Percentiles rank a stretch among this genome's conserved stretches.
phyloP scores from a whole-genome alignment of 2,113 vertebrate genomes.

The Heterotilapia buettikoferi region DNA sequence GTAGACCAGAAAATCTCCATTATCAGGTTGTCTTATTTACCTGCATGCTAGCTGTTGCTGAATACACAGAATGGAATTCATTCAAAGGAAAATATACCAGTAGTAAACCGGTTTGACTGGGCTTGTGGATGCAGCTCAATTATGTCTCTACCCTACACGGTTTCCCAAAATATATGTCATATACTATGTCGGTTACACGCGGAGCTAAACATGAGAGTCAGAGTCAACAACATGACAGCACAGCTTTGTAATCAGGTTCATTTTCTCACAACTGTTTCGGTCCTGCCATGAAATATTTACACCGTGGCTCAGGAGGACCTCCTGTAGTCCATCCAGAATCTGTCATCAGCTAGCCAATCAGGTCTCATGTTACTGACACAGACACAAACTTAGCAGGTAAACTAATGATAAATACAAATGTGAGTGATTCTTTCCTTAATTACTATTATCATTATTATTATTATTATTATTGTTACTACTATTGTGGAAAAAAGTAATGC shows the following conservation, averaged over 20 bases:
- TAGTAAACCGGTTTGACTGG: slow-evolving; percentile 7
- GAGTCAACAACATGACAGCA: background rate
- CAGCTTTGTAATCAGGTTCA: background rate
- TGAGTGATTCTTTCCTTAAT: background rate
- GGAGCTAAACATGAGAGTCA: background rate
- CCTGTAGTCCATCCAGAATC: background rate
- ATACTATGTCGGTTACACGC: background rate
- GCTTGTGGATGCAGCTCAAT: slow-evolving; percentile 28
- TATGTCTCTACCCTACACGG: background rate
- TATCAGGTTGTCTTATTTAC: background rate
- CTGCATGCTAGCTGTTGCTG: background rate
- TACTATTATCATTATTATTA: too few relatives aligned
- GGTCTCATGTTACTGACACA: slow-evolving; percentile 25
- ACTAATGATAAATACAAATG: background rate
- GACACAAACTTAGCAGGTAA: background rate
- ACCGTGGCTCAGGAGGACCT: background rate
- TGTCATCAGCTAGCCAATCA: slow-evolving; percentile 5
- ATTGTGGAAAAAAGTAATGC: background rate
- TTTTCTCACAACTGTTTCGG: slow-evolving; percentile 23
- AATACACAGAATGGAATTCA: background rate
- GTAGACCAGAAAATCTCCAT: background rate
- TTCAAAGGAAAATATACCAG: background rate
- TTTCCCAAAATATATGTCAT: background rate
- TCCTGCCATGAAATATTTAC: slow-evolving; percentile 58
- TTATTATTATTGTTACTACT: background rate